Conservation (phyloP, 2,113 vertebrate species). For the Salvator merianae region DNA sequence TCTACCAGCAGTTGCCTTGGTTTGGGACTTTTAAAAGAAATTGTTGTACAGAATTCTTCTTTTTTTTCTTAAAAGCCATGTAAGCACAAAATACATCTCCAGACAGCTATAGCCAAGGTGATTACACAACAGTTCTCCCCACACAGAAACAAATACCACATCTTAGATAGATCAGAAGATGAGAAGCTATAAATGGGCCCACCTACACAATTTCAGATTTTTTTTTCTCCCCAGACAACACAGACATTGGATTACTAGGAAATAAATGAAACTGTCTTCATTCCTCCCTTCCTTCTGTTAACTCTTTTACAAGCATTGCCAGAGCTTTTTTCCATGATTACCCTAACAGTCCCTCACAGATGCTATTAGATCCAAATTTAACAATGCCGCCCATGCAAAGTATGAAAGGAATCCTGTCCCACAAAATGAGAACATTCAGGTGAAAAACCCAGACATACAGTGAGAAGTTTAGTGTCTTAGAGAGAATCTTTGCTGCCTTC, state of each 20-base stretch:
- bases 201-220: constrained; percentile 52
- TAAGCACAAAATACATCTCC: constrained; percentile 53
- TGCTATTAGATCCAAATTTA: constrained; percentile 11
- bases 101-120: constrained; percentile 55
- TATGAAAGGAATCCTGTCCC: no score
- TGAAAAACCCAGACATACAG: no score
- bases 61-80: constrained; percentile 32
- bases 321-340: constrained; percentile 29
- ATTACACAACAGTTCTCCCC: constrained; percentile 36
- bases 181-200: constrained; percentile 60
- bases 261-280: constrained; percentile 11
- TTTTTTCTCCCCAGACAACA: constrained; percentile 45
- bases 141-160: constrained; percentile 43
- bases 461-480: background rate
- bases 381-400: background rate
- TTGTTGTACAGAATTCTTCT: constrained; percentile 32
- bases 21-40: constrained; percentile 23
- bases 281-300: constrained; percentile 50
- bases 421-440: background rate
- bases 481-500: background rate
- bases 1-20: constrained; percentile 26
- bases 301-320: constrained; percentile 47
- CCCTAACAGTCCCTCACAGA: background rate
- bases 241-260: constrained; percentile 58
- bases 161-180: constrained; percentile 61